Evolutionary conservation across 2,888 invertebrate species (phyloP), one percentile per base, ranked within the genome.

Genomic region (Drosophila atroscutellata): DNA sequence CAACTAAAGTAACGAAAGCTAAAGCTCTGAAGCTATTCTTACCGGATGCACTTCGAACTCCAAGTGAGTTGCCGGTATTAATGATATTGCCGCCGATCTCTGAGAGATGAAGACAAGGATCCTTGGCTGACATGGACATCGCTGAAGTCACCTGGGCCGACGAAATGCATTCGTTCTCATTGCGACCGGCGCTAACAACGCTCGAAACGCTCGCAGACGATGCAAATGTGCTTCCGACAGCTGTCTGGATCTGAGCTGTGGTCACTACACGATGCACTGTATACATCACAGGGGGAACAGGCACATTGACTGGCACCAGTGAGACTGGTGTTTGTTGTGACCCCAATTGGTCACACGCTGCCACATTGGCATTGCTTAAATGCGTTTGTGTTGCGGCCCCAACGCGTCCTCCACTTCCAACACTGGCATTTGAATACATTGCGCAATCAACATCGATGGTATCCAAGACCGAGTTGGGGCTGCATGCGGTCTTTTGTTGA

Each of bases 221-320:
- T 34, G 93, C 92, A 65, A 92, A 93, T 45, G 93, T 91, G 68
- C 91, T 92, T 50, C 92, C 91, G 36, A 86, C 89, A 36, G 92
- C 91, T 50, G 93, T 92, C 79, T 93, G 93, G 63, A 93, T 92
- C 82, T 93, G 93, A 58, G 93, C 92, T 51, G 93, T 93, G 59
- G 93, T 92, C 59, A 93, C 93, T 70, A 93, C 93, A 34, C 93
- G 91, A 81, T 93, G 93, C 60, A 93, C 93, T 26, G 93, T 93
- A 72, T 93, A 93, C 84, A 93, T 81, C 65, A 93, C 85, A 24
- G 93, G 92, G 58, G 92, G 91, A 71, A 88, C 86, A 71, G 91
- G 86, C 72, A 89, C 86, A 64, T 83, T 86, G 30, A 83, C 81
- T 67, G 86, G 69, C 47, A 79, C 84, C 58, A 83, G 56, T 3